These are phyloP conservation scores for Antitype chi DNA, from an alignment of 2,888 invertebrate species.

Conservation along the genomic window DNA sequence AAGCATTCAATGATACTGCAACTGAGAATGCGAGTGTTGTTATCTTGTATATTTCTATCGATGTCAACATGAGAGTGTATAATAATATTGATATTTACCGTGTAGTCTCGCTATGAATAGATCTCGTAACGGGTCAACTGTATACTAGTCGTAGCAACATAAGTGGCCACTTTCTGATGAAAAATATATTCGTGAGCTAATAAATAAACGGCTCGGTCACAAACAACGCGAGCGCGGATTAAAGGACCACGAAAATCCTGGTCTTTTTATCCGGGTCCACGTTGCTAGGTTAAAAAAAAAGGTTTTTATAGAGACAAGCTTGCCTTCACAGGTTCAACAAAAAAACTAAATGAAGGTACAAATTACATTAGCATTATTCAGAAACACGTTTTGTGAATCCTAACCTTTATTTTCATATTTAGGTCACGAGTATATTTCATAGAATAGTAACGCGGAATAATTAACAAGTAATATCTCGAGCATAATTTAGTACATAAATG, in stretches of 20 bases:
- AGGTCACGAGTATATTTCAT: slow-evolving; percentile 33
- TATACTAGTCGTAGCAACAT: background rate
- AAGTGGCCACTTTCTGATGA: background rate
- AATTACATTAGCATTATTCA: slow-evolving; percentile 62
- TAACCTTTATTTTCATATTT: slow-evolving; percentile 48
- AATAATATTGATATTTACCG: slow-evolving; percentile 38
- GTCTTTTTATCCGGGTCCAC: slow-evolving; percentile 23
- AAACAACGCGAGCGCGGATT: slow-evolving; percentile 18
- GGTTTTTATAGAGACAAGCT: slow-evolving; percentile 28
- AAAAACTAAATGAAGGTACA: slow-evolving; percentile 57
- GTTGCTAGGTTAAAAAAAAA: slow-evolving; percentile 41
- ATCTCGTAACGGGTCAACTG: background rate
- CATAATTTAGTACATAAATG: slow-evolving; percentile 25
- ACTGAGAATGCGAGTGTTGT: slow-evolving; percentile 21
- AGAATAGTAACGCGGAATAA: slow-evolving; percentile 39
- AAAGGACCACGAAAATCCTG: slow-evolving; percentile 36
- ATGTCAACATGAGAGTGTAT: background rate
- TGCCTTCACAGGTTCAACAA: slow-evolving; percentile 30
- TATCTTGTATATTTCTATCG: background rate
- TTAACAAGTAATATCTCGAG: slow-evolving; percentile 17
- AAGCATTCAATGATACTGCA: slow-evolving; percentile 10
- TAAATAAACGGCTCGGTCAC: slow-evolving; percentile 19
- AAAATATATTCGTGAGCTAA: slow-evolving; percentile 9
- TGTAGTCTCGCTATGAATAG: slow-evolving; percentile 10
- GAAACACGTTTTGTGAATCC: slow-evolving; percentile 54